Evolutionary conservation across 2,113 vertebrate genomes (phyloP).

Genomic region (Poeciliopsis turrubarensis): DNA sequence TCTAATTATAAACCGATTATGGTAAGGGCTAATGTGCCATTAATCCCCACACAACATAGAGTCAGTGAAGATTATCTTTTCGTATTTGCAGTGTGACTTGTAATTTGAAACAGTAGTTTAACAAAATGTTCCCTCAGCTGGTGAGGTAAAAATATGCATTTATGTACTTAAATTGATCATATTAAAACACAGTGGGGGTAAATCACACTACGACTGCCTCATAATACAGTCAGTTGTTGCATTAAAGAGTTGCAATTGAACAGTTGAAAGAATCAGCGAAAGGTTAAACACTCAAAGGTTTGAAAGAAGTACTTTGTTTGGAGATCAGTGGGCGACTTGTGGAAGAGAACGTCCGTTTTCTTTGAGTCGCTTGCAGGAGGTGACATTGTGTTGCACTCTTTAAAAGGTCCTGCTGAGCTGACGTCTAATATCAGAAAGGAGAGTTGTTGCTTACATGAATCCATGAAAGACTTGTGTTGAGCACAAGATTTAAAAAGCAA

Average conservation of each 20-base stretch:
- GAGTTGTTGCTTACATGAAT: neutral
- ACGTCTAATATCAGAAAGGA: neutral
- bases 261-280: neutral
- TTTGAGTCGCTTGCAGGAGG: neutral
- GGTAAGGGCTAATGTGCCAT: neutral
- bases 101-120: neutral
- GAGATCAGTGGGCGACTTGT: conserved; percentile 21
- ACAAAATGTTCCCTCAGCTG: neutral
- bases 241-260: neutral
- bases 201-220: neutral
- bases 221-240: neutral
- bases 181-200: neutral
- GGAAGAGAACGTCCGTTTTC: neutral
- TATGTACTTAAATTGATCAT: neutral
- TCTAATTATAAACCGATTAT: neutral
- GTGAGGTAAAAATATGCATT: neutral
- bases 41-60: neutral
- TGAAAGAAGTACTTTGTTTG: conserved; percentile 17
- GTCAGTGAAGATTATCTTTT: neutral
- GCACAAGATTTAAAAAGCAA: neutral
- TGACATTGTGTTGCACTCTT: conserved; percentile 5
- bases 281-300: conserved; percentile 15
- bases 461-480: neutral
- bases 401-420: conserved; percentile 3
- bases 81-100: neutral